Percentiles rank a stretch among this genome's conserved stretches.
Conservation (phyloP, 2,888 invertebrate species). For the Ditylenchus weischeri region DNA sequence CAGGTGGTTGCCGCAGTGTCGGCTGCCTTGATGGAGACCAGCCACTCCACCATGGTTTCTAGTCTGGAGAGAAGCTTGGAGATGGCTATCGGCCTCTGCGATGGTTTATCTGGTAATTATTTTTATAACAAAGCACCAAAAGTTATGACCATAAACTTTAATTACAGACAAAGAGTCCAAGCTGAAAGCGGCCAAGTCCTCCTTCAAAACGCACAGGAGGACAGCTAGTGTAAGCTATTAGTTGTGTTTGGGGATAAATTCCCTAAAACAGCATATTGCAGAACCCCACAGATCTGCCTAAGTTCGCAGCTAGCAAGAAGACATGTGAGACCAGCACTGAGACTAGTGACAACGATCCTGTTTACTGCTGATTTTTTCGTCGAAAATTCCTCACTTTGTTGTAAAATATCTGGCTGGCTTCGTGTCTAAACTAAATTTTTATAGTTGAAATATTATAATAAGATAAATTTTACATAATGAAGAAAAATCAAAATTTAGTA, state of each 20-base stretch:
- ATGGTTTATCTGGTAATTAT: conserved; percentile 45
- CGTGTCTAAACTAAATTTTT: too few relatives aligned
- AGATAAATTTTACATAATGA: too few relatives aligned
- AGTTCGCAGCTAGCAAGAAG: background rate
- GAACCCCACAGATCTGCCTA: conserved; percentile 4
- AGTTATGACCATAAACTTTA: too few relatives aligned
- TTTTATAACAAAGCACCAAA: background rate
- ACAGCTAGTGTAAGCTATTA: conserved; percentile 31
- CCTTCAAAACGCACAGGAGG: conserved; percentile 48
- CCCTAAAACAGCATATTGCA: background rate
- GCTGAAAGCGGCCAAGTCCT: conserved; percentile 45
- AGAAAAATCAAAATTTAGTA: too few relatives aligned
- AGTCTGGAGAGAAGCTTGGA: conserved; percentile 52
- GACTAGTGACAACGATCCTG: conserved; percentile 1
- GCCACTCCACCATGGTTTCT: conserved; percentile 33
- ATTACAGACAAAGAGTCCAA: conserved; percentile 47
- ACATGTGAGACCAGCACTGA: background rate
- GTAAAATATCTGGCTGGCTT: too few relatives aligned
- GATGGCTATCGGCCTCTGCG: conserved; percentile 48
- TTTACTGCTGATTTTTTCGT: background rate
- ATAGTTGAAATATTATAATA: too few relatives aligned
- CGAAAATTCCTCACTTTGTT: too few relatives aligned
- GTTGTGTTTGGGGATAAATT: background rate
- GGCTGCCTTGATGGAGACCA: conserved; percentile 11
- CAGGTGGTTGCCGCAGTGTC: background rate